These are phyloP conservation scores for Bothrops jararaca DNA, from an alignment of 2,113 vertebrate species.

Conservation along the genomic window DNA sequence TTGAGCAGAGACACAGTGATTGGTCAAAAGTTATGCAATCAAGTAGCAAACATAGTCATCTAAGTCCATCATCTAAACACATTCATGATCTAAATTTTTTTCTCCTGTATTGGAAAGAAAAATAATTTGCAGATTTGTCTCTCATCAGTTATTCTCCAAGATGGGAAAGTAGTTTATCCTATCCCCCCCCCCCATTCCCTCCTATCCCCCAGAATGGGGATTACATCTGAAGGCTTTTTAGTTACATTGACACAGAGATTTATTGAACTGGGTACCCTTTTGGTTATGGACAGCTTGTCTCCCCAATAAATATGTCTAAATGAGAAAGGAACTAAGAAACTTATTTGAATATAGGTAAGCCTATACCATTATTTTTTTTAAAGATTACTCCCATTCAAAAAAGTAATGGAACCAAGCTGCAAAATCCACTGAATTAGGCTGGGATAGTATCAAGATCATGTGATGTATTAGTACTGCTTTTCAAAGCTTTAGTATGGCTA, in stretches of 20 bases:
- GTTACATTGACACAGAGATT: background rate
- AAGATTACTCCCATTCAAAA: background rate
- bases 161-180: background rate
- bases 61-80: background rate
- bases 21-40: background rate
- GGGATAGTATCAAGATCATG: too few relatives aligned
- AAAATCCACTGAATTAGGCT: background rate
- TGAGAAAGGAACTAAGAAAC: background rate
- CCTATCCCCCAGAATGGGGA: background rate
- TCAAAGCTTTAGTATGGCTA: too few relatives aligned
- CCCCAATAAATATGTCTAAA: background rate
- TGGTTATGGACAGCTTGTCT: background rate
- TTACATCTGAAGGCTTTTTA: background rate
- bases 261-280: background rate
- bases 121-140: background rate
- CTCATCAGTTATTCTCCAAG: background rate
- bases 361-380: background rate
- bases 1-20: background rate
- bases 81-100: background rate
- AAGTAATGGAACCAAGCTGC: background rate
- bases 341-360: background rate
- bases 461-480: too few relatives aligned
- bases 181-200: background rate
- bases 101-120: background rate
- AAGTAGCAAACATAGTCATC: background rate